A percentile compares a stretch with the other conserved stretches of the same genome.
Evolutionary conservation across 2,797 vertebrate genomes (phyloP).

Genomic region (Taenioides sp.): DNA sequence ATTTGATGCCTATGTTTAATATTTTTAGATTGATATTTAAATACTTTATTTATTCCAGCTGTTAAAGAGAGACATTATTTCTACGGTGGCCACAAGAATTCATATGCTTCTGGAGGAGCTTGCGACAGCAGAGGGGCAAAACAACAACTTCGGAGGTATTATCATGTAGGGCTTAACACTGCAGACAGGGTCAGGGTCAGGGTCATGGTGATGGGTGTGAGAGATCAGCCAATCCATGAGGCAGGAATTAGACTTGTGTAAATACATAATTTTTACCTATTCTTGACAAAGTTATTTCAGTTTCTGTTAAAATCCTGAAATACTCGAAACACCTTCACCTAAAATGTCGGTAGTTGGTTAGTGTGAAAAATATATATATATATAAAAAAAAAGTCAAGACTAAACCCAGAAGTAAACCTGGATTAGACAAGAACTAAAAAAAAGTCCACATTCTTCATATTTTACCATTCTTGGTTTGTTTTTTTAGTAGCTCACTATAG

Average conservation of each 20-base stretch:
- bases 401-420: background rate
- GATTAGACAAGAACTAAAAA: background rate
- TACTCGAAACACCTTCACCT: background rate
- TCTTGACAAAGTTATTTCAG: background rate
- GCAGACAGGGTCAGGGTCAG: conserved; percentile 6
- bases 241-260: background rate
- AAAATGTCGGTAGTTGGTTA: too few relatives aligned
- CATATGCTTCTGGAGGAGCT: conserved; percentile 92
- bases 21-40: background rate
- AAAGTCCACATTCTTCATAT: too few relatives aligned
- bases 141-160: conserved; percentile 40
- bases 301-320: background rate
- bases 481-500: too few relatives aligned
- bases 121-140: conserved; percentile 74
- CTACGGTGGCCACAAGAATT: conserved; percentile 86
- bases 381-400: background rate
- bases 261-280: background rate
- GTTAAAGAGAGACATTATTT: conserved; percentile 90
- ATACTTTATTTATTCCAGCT: conserved; percentile 68
- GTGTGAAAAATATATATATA: too few relatives aligned
- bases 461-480: too few relatives aligned
- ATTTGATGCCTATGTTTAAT: background rate
- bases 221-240: conserved; percentile 1
- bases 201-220: conserved; percentile 15
- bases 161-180: background rate